Evolutionary conservation across 2,797 vertebrate species (phyloP), one percentile per base, ranked within the genome.

Genomic region (Hydrocynus forskahlii): DNA sequence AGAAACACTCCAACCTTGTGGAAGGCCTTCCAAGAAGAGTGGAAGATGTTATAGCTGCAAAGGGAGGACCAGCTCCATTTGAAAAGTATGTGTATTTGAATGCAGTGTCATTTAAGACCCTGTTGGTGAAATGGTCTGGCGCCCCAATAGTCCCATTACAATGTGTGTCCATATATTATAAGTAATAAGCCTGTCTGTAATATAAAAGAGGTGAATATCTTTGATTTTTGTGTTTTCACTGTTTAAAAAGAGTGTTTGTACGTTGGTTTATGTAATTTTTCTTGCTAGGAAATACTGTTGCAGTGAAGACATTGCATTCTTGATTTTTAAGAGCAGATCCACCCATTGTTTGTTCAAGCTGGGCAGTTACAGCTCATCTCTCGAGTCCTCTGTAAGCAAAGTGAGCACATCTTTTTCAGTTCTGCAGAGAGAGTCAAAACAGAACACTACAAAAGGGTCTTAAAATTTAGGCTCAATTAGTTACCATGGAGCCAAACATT

Each of bases 351-450:
- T n/a, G 5, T 60, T 57, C 0, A 38, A 66, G 63, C 21, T 7
- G 35, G 63, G 40, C 66, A 68, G 66, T 68, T 21, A 68, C 64
- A 45, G 64, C 64, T 67, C 4, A 1, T 80, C 68, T 79, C 43
- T 23, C 7, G 17, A 69, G 25, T 35, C 1, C 9, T 75, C 54
- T 50, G 7, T 67, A 38, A 52, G 63, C 17, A 16, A 66, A 23
- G 48, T 57, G 21, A 29, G n/a, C 35, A n/a, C 68, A 72, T 73
- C 55, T 35, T 17, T 73, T 73, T 43, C 12, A 43, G 45, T 29
- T 14, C 69, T 73, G 45, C 1, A 83, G 59, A 38, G n/a, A 70
- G 16, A 67, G 13, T 14, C 19, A 40, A 69, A 67, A 78, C 40
- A 60, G 16, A 78, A 57, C 55, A 59, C 0, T 62, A 12, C 21